Evolutionary conservation across 2,797 vertebrate genomes (phyloP).

Genomic region (Smutsia temminckii): DNA sequence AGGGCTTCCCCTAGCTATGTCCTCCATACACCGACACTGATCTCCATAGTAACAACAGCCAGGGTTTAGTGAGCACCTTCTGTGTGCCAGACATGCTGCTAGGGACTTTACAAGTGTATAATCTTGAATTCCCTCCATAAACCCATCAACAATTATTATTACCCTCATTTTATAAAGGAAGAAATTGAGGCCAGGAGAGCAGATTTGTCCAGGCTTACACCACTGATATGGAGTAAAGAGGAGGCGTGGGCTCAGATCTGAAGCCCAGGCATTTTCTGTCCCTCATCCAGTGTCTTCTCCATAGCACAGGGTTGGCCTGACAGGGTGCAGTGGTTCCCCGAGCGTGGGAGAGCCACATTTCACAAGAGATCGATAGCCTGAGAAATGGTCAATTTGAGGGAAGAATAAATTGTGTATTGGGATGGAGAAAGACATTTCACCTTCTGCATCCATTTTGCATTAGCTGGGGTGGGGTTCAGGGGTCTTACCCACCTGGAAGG

Average conservation of each 20-base stretch:
- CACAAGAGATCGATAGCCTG: not conserved
- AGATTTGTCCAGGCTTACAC: not conserved
- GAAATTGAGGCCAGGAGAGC: not conserved
- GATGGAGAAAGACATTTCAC: not conserved
- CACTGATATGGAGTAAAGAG: not conserved
- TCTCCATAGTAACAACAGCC: not conserved
- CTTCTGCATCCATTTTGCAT: not conserved
- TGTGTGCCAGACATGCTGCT: not conserved
- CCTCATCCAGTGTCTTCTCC: not conserved
- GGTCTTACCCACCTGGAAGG: not conserved
- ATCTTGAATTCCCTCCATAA: not conserved
- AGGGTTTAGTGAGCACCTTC: not conserved
- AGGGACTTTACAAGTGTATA: not conserved
- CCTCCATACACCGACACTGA: not conserved
- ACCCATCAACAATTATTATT: not conserved
- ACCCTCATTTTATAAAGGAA: not conserved
- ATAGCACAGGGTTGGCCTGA: fast-evolving
- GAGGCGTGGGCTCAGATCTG: not conserved
- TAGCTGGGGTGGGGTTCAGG: too few relatives aligned
- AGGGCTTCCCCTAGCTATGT: not conserved
- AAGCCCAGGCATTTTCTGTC: not conserved
- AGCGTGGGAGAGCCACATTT: not conserved
- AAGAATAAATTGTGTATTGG: not conserved
- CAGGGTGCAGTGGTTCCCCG: not conserved
- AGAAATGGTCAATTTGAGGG: not conserved